Evolutionary conservation across 2,113 vertebrate genomes (phyloP).

Genomic region (Cettia cetti): DNA sequence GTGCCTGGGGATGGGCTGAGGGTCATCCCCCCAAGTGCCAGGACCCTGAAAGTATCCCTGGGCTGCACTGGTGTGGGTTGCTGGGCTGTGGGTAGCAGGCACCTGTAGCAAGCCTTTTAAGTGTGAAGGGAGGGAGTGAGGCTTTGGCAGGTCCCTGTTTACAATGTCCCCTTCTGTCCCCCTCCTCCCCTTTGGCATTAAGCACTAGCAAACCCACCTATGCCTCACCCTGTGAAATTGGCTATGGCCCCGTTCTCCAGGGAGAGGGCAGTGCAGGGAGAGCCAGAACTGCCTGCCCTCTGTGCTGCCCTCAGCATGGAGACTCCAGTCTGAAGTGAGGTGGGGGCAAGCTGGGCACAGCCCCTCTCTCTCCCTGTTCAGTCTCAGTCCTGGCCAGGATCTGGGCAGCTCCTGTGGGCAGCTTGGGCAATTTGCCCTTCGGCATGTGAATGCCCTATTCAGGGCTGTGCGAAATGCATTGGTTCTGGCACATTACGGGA

Average conservation of each 20-base stretch:
- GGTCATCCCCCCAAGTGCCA: neutral
- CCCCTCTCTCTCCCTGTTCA: neutral
- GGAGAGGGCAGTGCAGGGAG: neutral
- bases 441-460: constrained; percentile 48
- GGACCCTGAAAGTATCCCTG: neutral
- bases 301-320: neutral
- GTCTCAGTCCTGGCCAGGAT: rapidly evolving
- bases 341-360: neutral
- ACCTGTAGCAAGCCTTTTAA: rapidly evolving
- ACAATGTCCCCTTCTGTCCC: neutral
- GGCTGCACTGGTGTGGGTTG: neutral
- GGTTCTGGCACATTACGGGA: constrained; percentile 60
- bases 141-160: neutral
- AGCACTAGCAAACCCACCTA: neutral
- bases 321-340: neutral
- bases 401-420: neutral
- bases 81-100: neutral
- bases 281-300: neutral
- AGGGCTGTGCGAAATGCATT: constrained; percentile 60
- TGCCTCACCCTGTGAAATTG: neutral
- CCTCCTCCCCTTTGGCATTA: neutral
- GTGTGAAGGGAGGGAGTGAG: rapidly evolving
- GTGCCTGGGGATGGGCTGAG: neutral
- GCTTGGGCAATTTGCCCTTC: constrained; percentile 22
- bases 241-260: neutral